phyloP scores from a whole-genome alignment of 64 coral and sea anemone genomes.

The Stichodactyla helianthus region DNA sequence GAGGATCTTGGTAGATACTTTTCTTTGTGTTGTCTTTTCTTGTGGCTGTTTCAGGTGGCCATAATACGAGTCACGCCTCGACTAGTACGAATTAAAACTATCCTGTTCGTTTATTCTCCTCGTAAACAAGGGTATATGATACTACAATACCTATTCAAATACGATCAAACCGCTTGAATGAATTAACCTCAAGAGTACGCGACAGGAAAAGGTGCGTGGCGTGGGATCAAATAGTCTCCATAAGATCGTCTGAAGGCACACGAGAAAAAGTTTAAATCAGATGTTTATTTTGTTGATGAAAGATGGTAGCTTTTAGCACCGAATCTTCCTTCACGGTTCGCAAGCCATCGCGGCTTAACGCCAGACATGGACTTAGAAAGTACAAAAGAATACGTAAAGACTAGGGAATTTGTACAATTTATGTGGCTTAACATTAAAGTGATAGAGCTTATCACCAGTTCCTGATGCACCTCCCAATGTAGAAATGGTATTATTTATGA shows the following conservation, averaged over 20 bases:
- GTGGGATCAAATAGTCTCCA: background rate
- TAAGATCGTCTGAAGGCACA: background rate
- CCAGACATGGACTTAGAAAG: background rate
- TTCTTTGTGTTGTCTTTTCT: background rate
- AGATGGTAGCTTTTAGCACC: background rate
- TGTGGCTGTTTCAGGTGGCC: background rate
- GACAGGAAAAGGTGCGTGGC: constrained; percentile 15
- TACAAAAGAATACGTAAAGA: constrained; percentile 5
- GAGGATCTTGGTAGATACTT: background rate
- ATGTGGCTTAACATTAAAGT: background rate
- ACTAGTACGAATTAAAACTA: constrained; percentile 81
- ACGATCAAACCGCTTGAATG: constrained; percentile 57
- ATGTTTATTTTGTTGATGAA: constrained; percentile 12
- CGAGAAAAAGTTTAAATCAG: background rate
- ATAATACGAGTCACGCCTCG: constrained; percentile 53
- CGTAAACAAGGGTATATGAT: constrained; percentile 93
- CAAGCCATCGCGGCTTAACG: background rate
- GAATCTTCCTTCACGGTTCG: background rate
- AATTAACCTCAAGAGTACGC: constrained; percentile 15
- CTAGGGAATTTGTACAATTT: constrained; percentile 7
- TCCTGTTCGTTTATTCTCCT: constrained; percentile 66
- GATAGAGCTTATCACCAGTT: background rate
- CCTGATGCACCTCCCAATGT: background rate
- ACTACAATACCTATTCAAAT: constrained; percentile 75
- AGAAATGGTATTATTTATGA: background rate